These are phyloP conservation scores for Sinocyclocheilus rhinocerous DNA, from an alignment of 2,113 vertebrate species.

Conservation along the genomic window DNA sequence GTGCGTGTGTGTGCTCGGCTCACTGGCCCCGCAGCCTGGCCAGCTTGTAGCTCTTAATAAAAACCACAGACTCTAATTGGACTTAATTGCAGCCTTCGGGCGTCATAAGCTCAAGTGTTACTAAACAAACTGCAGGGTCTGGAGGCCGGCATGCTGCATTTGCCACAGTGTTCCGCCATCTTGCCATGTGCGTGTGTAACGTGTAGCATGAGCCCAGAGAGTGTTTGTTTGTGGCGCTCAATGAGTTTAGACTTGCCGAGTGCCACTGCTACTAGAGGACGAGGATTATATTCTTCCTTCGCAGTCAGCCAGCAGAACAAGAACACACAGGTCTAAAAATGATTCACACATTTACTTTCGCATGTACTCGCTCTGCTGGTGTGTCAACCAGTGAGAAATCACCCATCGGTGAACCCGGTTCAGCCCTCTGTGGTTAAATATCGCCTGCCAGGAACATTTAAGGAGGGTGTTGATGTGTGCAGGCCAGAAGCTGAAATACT, in stretches of 20 bases:
- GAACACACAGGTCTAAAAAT: constrained; percentile 68
- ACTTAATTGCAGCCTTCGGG: constrained; percentile 82
- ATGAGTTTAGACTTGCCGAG: constrained; percentile 52
- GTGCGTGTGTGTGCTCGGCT: constrained; percentile 6
- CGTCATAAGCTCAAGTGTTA: constrained; percentile 80
- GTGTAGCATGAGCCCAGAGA: constrained; percentile 36
- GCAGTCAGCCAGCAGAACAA: constrained; percentile 66
- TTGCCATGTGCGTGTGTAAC: constrained; percentile 49
- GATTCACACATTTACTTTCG: constrained; percentile 55
- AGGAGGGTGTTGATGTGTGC: neutral
- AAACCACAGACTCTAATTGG: constrained; percentile 83
- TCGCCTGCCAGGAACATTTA: constrained; percentile 46
- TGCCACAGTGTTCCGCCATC: constrained; percentile 51
- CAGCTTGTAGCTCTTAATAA: constrained; percentile 87
- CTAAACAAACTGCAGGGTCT: constrained; percentile 80
- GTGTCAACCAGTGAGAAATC: constrained; percentile 54
- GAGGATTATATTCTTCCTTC: constrained; percentile 63
- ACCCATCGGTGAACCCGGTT: constrained; percentile 60
- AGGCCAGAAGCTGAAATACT: constrained; percentile 16
- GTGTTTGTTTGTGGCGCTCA: constrained; percentile 40
- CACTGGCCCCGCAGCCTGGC: constrained; percentile 76
- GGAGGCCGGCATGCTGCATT: constrained; percentile 69
- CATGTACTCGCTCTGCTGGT: neutral
- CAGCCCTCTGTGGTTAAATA: constrained; percentile 52
- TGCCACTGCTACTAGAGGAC: neutral